Base-by-base conservation (phyloP, 2,113 vertebrate species). In the Columba livia region DNA sequence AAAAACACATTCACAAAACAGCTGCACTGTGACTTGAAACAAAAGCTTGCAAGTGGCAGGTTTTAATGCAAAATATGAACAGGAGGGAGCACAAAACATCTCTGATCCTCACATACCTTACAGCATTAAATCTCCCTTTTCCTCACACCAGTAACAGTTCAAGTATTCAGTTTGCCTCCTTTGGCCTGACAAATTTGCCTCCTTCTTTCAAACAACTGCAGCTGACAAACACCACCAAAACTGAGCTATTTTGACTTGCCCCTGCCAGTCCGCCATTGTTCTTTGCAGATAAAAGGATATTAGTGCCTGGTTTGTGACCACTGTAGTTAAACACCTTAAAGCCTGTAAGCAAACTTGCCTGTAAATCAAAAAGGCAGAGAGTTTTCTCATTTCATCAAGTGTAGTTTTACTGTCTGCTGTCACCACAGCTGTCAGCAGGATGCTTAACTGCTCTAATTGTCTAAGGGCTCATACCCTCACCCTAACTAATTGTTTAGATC, bases 401-500 rank as follows among this genome's bases (percentile, higher is more conserved):
- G 74, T 85, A 90, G 96, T 97, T 98, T 97, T 97, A 97, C 89
- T 96, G 91, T 93, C 94, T 57, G 90, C 97, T 98, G 98, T 98
- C 98, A 98, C 94, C 97, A 98, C 92, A 97, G 97, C 97, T 98
- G 97, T 98, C 98, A 97, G 79, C 97, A 97, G 95, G 96, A 96
- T 97, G 94, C 91, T 98, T 97, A 94, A 96, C 80, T 91, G 74
- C 95, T 97, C 94, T 97, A 97, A 98, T 97, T 97, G 97, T 97
- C 97, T 97, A 71, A 97, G 96, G 95, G 91, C 96, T 95, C 88
- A 58, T 97, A 97, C 96, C 90, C 88, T 97, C 97, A 96, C 95
- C 93, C 95, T 97, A 96, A 97, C 97, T 98, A 98, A 98, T 97
- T 98, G 97, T 98, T 98, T 98, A 94, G 97, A 97, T 98, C 96